These are phyloP conservation scores for Anodontia alba DNA, from an alignment of 2,888 invertebrate genomes.

Conservation along the genomic window DNA sequence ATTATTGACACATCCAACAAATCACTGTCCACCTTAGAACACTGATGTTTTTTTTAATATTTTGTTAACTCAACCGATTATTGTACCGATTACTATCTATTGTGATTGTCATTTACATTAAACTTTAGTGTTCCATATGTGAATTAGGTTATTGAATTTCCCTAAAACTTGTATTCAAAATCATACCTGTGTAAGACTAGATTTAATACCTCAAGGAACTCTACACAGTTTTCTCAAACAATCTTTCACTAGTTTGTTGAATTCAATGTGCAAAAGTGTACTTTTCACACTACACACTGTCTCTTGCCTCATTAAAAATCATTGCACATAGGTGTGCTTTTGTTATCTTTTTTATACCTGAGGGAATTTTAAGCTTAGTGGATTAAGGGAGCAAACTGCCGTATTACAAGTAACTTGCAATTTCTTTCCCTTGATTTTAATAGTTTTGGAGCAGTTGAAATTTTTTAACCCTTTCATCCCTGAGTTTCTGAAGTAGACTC, in stretches of 20 bases:
- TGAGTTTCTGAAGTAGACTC: too few species aligned
- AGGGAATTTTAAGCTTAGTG: neutral
- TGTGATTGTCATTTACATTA: constrained; percentile 9
- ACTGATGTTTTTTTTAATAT: neutral
- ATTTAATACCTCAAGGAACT: neutral
- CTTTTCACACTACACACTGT: neutral
- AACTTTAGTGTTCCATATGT: neutral
- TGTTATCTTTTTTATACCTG: neutral
- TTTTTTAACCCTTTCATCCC: too few species aligned
- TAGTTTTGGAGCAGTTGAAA: too few species aligned
- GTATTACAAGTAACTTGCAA: neutral
- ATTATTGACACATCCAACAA: neutral
- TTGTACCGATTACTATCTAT: neutral
- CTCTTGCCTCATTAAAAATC: neutral
- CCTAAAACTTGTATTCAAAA: neutral
- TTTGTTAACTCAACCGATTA: constrained; percentile 5
- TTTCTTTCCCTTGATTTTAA: neutral
- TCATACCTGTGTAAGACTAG: neutral
- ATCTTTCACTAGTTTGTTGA: too few species aligned
- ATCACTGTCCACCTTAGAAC: neutral
- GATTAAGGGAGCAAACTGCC: neutral
- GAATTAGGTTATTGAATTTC: constrained; percentile 8
- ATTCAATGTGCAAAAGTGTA: constrained; percentile 4
- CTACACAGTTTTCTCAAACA: neutral
- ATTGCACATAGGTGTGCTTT: neutral